A percentile compares a stretch with the other conserved stretches of the same genome.
Conservation (phyloP, 2,113 vertebrate species). For the Lota lota region DNA sequence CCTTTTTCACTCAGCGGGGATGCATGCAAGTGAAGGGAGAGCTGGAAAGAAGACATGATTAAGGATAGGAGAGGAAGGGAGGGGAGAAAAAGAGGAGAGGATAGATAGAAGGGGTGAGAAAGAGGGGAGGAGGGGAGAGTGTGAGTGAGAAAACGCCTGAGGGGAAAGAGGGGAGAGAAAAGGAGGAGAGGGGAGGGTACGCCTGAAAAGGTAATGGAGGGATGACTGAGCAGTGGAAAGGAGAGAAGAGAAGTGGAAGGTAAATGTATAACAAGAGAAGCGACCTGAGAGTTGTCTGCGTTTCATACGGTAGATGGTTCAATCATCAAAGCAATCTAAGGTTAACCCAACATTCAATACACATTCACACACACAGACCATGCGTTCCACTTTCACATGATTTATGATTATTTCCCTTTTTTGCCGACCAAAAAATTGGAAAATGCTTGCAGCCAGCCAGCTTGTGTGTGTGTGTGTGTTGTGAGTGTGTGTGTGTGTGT, state of each 20-base stretch:
- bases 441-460: constrained; percentile 46
- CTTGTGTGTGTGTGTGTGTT: constrained; percentile 16
- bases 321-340: neutral
- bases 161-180: too few relatives aligned
- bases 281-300: neutral
- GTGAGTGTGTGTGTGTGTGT: constrained; percentile 7
- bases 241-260: neutral
- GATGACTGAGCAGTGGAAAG: neutral
- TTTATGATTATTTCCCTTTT: constrained; percentile 46
- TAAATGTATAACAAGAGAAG: neutral
- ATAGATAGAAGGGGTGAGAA: neutral
- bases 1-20: constrained; percentile 61
- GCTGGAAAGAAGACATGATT: neutral
- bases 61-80: neutral
- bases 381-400: constrained; percentile 31
- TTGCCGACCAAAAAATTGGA: constrained; percentile 47
- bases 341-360: neutral
- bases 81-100: neutral
- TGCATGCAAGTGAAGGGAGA: constrained; percentile 6
- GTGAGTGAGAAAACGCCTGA: too few relatives aligned
- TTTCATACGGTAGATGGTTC: neutral
- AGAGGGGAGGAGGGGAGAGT: neutral
- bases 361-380: constrained; percentile 4
- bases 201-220: neutral
- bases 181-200: neutral